Percentiles rank a stretch among this genome's conserved stretches.
Evolutionary conservation across 2,797 vertebrate species (phyloP).

Genomic region (Neomorphus geoffroyi): DNA sequence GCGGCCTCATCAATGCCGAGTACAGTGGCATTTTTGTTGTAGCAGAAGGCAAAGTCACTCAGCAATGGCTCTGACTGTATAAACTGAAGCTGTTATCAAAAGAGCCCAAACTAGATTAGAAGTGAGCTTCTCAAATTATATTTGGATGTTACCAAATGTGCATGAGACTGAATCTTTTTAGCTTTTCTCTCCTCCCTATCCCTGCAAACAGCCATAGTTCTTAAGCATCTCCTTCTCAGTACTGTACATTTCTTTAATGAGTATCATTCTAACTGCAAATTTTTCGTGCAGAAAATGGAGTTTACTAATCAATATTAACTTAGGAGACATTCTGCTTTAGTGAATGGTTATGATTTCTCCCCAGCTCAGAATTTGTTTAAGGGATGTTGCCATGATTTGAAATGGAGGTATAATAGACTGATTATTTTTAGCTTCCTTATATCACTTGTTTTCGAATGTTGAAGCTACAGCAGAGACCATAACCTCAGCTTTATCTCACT

Average conservation of each 20-base stretch:
- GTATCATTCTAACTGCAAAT: not conserved
- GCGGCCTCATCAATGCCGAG: too few species aligned
- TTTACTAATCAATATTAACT: not conserved
- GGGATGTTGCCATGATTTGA: not conserved
- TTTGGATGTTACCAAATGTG: not conserved
- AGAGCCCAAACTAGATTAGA: constrained; percentile 65
- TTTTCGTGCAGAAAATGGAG: not conserved
- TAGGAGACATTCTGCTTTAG: not conserved
- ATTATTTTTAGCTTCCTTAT: too few species aligned
- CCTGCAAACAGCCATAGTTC: not conserved
- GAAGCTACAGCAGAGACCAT: too few species aligned
- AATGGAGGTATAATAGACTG: too few species aligned
- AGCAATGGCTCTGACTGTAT: constrained; percentile 63
- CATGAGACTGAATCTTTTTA: not conserved
- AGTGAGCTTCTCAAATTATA: constrained; percentile 50
- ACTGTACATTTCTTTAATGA: not conserved
- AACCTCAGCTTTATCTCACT: too few species aligned
- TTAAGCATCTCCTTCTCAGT: not conserved
- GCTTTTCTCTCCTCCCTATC: not conserved
- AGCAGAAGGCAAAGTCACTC: constrained; percentile 67
- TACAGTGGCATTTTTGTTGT: too few species aligned
- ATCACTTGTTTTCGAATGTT: too few species aligned
- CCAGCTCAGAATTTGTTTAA: not conserved
- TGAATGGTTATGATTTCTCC: not conserved
- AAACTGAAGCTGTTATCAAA: constrained; percentile 72